Base-by-base conservation (phyloP, 35 echinoderm and acorn worm species). In the Strongylocentrotus purpuratus region DNA sequence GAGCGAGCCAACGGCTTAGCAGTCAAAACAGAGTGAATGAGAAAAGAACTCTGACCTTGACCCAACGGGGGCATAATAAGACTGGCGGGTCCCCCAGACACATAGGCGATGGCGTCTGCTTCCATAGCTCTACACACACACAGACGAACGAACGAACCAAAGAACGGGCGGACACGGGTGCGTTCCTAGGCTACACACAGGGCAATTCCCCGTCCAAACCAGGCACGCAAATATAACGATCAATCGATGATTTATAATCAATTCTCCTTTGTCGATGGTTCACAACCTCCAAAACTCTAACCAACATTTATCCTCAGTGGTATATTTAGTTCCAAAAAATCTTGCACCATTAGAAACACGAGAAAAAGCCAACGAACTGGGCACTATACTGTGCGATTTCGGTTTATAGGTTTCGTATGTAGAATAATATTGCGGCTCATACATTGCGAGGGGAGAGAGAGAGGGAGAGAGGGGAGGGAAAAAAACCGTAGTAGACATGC, bases 11-110 rank as follows among this genome's bases (percentile, higher is more conserved):
- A 78, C 65, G 28, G 25, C 65, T 78, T 78, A 78, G 65, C 87
- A 89, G 87, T 89, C 87, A 89, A 89, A 89, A 89, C 87, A 89
- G 61, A 70, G 7, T 89, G 33, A 89, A 89, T 89, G 87, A 89
- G 25, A 89, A 59, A 59, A 78, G 65, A 17, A 20, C 33, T 5
- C 87, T 89, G 87, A 89, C 87, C 87, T 89, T 89, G 87, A 89
- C 87, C 87, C 32, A 20, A 46, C 33, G 87, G 45, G 87, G 87
- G 87, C 87, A 89, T 45, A 33, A 33, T 46, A 89, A 45, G 33
- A 45, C 33, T 46, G 87, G 45, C 87, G 87, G 45, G 45, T 89
- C 87, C 87, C 87, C 87, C 87, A 89, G 87, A 89, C 87, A 46
- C 65, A 78, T 78, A 78, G 65, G 65, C 33, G 45, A 10, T 22